Evolutionary conservation across 2,888 invertebrate genomes (phyloP).

Genomic region (Melieria omissa): DNA sequence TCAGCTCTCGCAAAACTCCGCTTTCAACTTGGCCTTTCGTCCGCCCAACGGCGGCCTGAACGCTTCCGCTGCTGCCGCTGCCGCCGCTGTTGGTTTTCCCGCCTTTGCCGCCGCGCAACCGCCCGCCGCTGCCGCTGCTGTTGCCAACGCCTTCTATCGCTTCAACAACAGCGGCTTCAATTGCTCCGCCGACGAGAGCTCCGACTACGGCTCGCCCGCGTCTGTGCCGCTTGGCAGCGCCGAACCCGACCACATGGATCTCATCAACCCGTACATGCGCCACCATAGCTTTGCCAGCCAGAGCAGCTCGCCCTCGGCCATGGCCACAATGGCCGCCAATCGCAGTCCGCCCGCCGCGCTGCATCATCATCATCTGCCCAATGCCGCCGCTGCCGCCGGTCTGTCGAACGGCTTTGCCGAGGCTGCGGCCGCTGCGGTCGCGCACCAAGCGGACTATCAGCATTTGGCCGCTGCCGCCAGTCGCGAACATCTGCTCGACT

Average conservation of each 20-base stretch:
- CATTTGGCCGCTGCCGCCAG: constrained; percentile 52
- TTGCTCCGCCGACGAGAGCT: constrained; percentile 45
- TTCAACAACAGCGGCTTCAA: constrained; percentile 14
- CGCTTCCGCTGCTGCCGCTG: constrained; percentile 37
- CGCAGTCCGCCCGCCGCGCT: constrained; percentile 52
- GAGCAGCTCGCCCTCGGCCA: constrained; percentile 49
- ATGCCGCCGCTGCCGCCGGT: constrained; percentile 36
- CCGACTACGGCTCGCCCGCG: constrained; percentile 39
- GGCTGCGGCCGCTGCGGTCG: constrained; percentile 52
- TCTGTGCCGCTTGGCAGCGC: constrained; percentile 5
- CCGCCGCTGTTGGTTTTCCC: constrained; percentile 34
- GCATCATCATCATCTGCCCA: constrained; percentile 38
- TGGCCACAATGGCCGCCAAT: constrained; percentile 49
- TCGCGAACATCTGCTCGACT: constrained; percentile 55
- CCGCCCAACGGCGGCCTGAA: constrained; percentile 39
- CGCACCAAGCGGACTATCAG: constrained; percentile 56
- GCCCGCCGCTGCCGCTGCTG: constrained; percentile 9
- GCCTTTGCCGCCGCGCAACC: constrained; percentile 32
- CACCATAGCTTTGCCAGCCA: constrained; percentile 58
- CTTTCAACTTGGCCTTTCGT: constrained; percentile 62
- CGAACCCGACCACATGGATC: constrained; percentile 57
- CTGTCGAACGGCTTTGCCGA: constrained; percentile 45
- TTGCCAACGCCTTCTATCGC: constrained; percentile 9
- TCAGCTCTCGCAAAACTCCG: constrained; percentile 61
- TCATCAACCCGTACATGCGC: constrained; percentile 65